Evolutionary conservation across 2,113 vertebrate genomes (phyloP), one percentile per base, ranked within the genome.

Genomic region (Vanacampus margaritifer): DNA sequence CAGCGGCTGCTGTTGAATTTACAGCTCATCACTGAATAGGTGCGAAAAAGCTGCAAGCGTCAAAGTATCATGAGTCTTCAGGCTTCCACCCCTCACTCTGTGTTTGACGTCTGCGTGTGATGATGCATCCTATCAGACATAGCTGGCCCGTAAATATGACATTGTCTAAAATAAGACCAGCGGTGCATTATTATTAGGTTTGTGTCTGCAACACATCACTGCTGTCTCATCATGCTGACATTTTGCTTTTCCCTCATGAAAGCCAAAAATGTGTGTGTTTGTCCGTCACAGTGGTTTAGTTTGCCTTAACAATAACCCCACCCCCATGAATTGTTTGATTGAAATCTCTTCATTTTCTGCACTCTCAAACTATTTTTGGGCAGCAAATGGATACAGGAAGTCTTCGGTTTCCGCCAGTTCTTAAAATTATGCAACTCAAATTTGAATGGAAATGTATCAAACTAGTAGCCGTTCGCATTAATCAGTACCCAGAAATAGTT

Each of bases 121-220:
- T 87, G 86, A 85, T 80, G 84, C 88, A 83, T 81, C 80, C 78
- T 77, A 76, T 83, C 63, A 75, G 84, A 79, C 72, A 84, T 66
- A 62, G 84, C 72, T 72, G 0, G 65, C 65, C 82, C 76, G 75
- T 87, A 90, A 57, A 57, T 26, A 87, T 89, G 83, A 73, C 76
- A 62, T 63, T 54, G 77, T 77, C 84, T 89, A 87, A 84, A 88
- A 89, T 88, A 89, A 89, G 78, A 64, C 69, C 81, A 76, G 66
- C 81, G 41, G 63, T 65, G 24, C 73, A 73, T 75, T 74, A 75
- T 76, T 75, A 84, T 79, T 76, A 68, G 70, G 59, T 76, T 45
- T 72, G 65, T 71, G 74, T 68, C 28, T 19, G 62, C 58, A 57
- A 48, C 73, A 62, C 78, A 80, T 78, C 70, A 76, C 64, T 63